A percentile compares a stretch with the other conserved stretches of the same genome.
These are phyloP conservation scores for Helicoverpa zea DNA, from an alignment of 1,140 invertebrate species.

Conservation along the genomic window DNA sequence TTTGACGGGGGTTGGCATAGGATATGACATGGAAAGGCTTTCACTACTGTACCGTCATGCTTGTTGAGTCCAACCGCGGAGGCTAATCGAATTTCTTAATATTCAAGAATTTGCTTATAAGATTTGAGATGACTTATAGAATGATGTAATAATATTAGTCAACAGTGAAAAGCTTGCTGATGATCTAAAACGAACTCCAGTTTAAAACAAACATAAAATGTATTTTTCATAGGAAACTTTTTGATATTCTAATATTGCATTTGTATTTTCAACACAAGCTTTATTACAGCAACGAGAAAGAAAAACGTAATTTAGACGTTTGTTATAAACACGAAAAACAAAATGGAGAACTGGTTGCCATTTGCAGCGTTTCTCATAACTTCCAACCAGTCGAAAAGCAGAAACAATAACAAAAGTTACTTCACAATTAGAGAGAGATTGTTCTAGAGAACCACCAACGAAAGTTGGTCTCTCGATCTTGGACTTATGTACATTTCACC, in stretches of 20 bases:
- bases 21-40: conserved; percentile 77
- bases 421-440: conserved; percentile 70
- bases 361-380: conserved; percentile 58
- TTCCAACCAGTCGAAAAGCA: conserved; percentile 58
- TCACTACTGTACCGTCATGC: conserved; percentile 54
- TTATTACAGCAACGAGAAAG: not conserved
- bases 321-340: conserved; percentile 50
- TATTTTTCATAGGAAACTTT: too few relatives aligned
- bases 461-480: conserved; percentile 49
- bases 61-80: conserved; percentile 16
- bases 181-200: too few relatives aligned
- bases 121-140: too few relatives aligned
- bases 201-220: too few relatives aligned
- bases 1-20: conserved; percentile 77
- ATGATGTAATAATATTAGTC: too few relatives aligned
- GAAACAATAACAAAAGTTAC: conserved; percentile 71
- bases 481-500: not conserved
- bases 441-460: conserved; percentile 55
- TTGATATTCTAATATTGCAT: too few relatives aligned
- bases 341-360: conserved; percentile 58
- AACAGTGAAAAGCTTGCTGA: too few relatives aligned
- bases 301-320: conserved; percentile 6
- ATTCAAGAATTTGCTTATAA: not conserved
- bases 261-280: conserved; percentile 28
- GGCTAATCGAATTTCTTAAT: not conserved